Evolutionary conservation across 2,888 invertebrate species (phyloP).

Genomic region (Idaea dimidiata): DNA sequence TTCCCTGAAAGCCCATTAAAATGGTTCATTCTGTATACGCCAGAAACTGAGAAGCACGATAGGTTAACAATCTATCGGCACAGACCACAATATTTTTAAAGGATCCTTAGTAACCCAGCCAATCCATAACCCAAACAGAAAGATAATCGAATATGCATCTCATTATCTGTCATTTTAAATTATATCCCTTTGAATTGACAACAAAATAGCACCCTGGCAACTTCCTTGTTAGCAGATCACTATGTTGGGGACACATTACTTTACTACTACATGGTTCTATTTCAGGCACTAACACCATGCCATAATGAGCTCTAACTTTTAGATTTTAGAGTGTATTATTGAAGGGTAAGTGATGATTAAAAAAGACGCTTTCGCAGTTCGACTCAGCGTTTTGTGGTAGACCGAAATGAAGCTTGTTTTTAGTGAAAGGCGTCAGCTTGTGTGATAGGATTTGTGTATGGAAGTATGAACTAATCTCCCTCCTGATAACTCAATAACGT

Average conservation of each 20-base stretch:
- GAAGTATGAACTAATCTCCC: constrained; percentile 80
- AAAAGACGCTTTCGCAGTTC: constrained; percentile 37
- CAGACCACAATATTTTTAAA: neutral
- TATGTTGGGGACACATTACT: constrained; percentile 51
- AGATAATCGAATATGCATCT: constrained; percentile 72
- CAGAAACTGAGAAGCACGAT: too few species aligned
- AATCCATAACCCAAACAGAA: constrained; percentile 25
- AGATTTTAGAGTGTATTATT: constrained; percentile 29
- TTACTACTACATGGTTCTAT: constrained; percentile 29
- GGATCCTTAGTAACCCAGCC: constrained; percentile 17
- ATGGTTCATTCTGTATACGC: too few species aligned
- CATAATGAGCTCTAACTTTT: constrained; percentile 16
- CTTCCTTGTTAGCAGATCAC: constrained; percentile 69
- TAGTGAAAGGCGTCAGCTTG: constrained; percentile 79
- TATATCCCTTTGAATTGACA: constrained; percentile 73
- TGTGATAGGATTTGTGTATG: constrained; percentile 80
- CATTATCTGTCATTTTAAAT: constrained; percentile 73
- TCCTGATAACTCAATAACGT: constrained; percentile 79
- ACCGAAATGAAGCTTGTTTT: constrained; percentile 76
- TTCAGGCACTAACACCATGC: constrained; percentile 9
- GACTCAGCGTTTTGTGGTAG: constrained; percentile 60
- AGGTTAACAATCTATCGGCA: too few species aligned
- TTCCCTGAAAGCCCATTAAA: too few species aligned
- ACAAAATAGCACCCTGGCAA: constrained; percentile 69
- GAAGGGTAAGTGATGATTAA: constrained; percentile 32